Evolutionary conservation across 2,888 invertebrate genomes (phyloP), one percentile per base, ranked within the genome.

Genomic region (Rambutsinella grinnellia): DNA sequence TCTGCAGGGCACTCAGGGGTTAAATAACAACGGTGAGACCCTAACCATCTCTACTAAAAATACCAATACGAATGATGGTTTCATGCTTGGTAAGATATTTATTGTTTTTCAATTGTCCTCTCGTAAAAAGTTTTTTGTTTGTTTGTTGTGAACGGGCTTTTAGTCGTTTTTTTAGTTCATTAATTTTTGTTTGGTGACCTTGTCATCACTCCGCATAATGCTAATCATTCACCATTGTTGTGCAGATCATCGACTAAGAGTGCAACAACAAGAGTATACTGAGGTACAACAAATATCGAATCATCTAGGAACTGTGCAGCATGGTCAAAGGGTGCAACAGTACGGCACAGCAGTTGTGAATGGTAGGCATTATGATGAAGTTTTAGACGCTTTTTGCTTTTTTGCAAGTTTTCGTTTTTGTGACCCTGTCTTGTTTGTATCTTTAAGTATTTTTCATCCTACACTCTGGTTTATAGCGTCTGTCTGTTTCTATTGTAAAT

Each of bases 11-110:
- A 67, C 67, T 36, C 75, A 67, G 47, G 75, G 75, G 75, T 75
- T 75, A 75, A 75, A 75, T 75, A 75, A 75, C 75, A 75, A 75
- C 75, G 75, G 75, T 75, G 75, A 75, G 75, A 75, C 75, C 75
- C 75, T 75, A 75, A 75, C 75, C 75, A 75, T 75, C 75, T 75
- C 75, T 75, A 75, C 75, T 75, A 75, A 75, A 75, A 75, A 75
- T 75, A 75, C 75, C 62, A 78, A 74, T 69, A 78, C 78, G 69
- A 78, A 78, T 78, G 78, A 78, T 69, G 78, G 78, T 63, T 78
- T 78, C 75, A 75, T 78, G 78, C 69, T 78, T 75, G 78, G 78
- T 78, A 75, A 72, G 68, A 74, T 78, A 72, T 72, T 71, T 62
- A 62, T 76, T 76, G 70, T 76, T 70, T 70, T 76, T 76, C 66